Base-by-base conservation (phyloP, 2,888 invertebrate genomes). In the Epinotia bilunana region DNA sequence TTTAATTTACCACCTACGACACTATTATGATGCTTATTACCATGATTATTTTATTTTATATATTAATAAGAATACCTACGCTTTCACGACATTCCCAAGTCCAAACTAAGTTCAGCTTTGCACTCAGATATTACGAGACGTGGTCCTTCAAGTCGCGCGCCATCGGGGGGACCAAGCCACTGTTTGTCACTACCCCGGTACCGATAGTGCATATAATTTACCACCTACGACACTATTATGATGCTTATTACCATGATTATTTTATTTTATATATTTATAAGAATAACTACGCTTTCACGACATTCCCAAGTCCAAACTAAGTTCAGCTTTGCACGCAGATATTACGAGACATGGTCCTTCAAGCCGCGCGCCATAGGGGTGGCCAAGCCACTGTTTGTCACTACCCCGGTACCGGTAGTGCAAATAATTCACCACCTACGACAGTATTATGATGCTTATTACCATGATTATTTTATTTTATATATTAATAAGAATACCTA, bases 321-420 rank as follows among this genome's bases (percentile, higher is more conserved):
- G 87, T 87, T 90, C 89, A 90, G 89, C 87, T 88, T 91, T 90
- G 87, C 91, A 88, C 88, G 84, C 95, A 98, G 98, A 95, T 99
- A 99, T 95, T 99, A 99, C 95, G 99, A 99, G 95, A 99, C 99
- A 78, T 99, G 99, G 81, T 98, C 98, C 82, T 99, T 99, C 90
- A 97, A 98, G 93, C 99, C 99, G 58, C 96, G 99, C 77, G 99
- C 99, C 81, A 99, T 99, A 89, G 99, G 99, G 78, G 99, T 99
- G 99, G 78, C 98, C 74, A 99, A 99, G 13, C 95, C 28, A 2
- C 28, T 99, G 82, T 99, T 98, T 76, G 98, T 98, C 77, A 99
- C 99, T 70, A 97, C 97, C 72, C 20, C 20, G 20, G 20, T 20
- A 20, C 97, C 97, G 58, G 99, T 99, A 79, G 39, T 57, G 33